phyloP scores from a whole-genome alignment of 2,797 vertebrate species.

The Potorous gilbertii region DNA sequence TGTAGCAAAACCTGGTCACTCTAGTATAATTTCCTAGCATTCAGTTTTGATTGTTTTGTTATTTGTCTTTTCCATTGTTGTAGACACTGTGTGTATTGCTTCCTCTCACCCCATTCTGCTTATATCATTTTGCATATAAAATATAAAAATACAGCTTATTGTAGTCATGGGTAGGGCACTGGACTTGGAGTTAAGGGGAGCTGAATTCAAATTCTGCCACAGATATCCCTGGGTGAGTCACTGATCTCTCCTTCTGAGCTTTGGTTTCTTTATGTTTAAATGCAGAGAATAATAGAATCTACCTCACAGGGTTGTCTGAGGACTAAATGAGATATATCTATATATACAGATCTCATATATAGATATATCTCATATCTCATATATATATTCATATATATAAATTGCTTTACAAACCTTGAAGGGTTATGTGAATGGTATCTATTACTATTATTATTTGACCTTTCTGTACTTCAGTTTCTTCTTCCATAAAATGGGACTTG shows the following conservation, averaged over 20 bases:
- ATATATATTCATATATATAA: background rate
- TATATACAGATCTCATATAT: too few relatives aligned
- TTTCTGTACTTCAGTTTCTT: background rate
- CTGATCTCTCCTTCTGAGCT: background rate
- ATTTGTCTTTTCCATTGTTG: background rate
- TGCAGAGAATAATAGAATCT: background rate
- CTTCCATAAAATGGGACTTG: background rate
- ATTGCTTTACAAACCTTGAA: background rate
- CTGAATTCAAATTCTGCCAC: background rate
- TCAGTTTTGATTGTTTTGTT: background rate
- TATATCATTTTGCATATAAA: background rate
- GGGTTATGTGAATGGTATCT: background rate
- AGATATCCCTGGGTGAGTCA: background rate
- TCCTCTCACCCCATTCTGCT: background rate
- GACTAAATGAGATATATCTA: background rate
- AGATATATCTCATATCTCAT: too few relatives aligned
- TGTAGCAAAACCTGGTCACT: background rate
- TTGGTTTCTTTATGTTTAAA: background rate
- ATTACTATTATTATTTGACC: background rate
- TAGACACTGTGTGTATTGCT: background rate
- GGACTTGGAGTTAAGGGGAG: background rate
- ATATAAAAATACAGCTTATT: background rate
- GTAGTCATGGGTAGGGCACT: background rate
- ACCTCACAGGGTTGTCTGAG: background rate
- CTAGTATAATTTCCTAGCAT: background rate